Evolutionary conservation across 2,113 vertebrate species (phyloP), one percentile per base, ranked within the genome.

Genomic region (Chaetops frenatus): DNA sequence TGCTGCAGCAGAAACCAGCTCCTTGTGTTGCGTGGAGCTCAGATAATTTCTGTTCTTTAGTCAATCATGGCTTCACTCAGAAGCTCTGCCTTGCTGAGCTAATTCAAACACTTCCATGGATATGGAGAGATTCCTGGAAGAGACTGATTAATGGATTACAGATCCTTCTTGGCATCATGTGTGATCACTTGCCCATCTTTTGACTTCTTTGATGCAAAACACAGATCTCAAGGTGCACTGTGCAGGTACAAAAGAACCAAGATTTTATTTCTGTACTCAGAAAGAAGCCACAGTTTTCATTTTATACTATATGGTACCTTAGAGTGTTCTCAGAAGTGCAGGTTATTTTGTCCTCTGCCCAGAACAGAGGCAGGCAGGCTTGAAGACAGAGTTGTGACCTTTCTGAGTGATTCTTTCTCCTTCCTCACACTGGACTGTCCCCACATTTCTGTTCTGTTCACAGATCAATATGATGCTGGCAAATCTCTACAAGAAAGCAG

Each of bases 391-490:
- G 7, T 4, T 35, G 58, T 87, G 70, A 42, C 36, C 15, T 67
- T 47, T 67, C 24, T 44, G 35, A 6, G 11, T 57, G 47, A 67
- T 44, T 15, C 54, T 87, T 72, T 83, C 69, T 88, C 31, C 79
- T 90, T 67, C 40, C 62, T 91, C 47, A 4, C 81, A 1, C 72
- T 50, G 19, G 38, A 28, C 78, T 91, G 53, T 42, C 8, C 60
- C 57, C 22, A 21, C 13, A 0, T 58, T 76, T 92, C 88, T 97
- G 9, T 92, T n/a, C n/a, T 94, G 81, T 54, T 33, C 94, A 57
- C 77, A 99, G 99, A 99, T 99, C 98, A 99, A 99, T 90, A 99
- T 99, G 99, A 99, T 99, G 99, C 86, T 99, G 87, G 99, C 99
- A 29, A 99, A 99, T 86, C 97, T 99, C 21, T 99, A 99, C 97